Conservation (phyloP, 2,797 vertebrate genomes). For the Gymnothorax javanicus region DNA sequence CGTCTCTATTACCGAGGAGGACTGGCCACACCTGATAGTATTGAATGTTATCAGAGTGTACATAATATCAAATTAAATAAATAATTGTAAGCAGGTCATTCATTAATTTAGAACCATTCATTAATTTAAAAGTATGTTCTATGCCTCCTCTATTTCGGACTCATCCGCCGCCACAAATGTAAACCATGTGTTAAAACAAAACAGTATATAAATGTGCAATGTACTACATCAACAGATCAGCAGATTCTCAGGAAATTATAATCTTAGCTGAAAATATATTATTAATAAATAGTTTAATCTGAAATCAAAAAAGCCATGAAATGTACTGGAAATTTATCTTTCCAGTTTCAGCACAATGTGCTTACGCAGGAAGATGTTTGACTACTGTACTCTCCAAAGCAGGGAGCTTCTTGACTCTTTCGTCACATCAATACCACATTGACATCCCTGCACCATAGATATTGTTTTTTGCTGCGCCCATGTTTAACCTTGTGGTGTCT, state of each 20-base stretch:
- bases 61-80: no score
- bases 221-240: background rate
- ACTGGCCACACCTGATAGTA: no score
- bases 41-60: no score
- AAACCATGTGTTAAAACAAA: no score
- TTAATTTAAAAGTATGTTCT: no score
- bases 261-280: background rate
- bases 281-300: background rate
- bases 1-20: no score
- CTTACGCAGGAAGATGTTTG: background rate
- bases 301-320: background rate
- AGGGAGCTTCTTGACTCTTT: slow-evolving; percentile 26
- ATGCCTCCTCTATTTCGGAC: no score
- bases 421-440: slow-evolving; percentile 35
- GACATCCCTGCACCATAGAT: slow-evolving; percentile 30
- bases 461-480: slow-evolving; percentile 34
- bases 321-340: background rate
- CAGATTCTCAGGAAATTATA: background rate
- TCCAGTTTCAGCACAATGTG: background rate
- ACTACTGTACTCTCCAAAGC: slow-evolving; percentile 13
- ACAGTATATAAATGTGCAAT: background rate
- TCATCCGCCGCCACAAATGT: no score
- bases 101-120: no score
- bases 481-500: slow-evolving; percentile 45
- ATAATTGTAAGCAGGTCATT: no score